phyloP scores from a whole-genome alignment of 2,113 vertebrate species.

The Rhabdomys dilectus region DNA sequence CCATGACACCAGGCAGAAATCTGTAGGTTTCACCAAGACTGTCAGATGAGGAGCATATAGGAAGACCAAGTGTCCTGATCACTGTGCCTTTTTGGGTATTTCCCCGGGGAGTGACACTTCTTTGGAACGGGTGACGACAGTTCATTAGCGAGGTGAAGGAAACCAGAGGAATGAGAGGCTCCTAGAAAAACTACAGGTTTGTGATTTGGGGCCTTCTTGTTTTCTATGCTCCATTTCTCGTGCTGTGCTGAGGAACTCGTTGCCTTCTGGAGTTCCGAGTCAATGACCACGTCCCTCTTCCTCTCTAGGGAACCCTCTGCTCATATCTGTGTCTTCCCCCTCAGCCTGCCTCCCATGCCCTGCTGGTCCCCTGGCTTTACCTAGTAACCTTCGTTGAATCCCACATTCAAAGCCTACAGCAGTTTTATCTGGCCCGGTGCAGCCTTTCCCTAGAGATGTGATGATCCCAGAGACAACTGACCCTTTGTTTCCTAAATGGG shows the following conservation, averaged over 20 bases:
- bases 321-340: background rate
- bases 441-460: background rate
- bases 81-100: background rate
- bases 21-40: background rate
- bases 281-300: background rate
- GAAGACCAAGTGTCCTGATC: background rate
- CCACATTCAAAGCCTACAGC: background rate
- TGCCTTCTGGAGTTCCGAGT: background rate
- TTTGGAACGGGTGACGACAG: background rate
- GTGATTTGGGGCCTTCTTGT: background rate
- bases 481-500: slow-evolving; percentile 41
- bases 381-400: background rate
- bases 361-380: background rate
- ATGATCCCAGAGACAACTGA: slow-evolving; percentile 62
- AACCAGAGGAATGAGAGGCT: background rate
- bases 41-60: background rate
- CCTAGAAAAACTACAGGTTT: background rate
- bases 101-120: background rate
- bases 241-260: background rate
- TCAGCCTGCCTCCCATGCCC: background rate
- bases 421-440: background rate
- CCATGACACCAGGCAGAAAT: background rate
- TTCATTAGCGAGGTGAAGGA: background rate
- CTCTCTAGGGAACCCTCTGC: background rate
- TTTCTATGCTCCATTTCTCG: too few species aligned